Evolutionary conservation across 92 coral and sea anemone genomes (phyloP), one percentile per base, ranked within the genome.

Genomic region (Phenganax subtilis): DNA sequence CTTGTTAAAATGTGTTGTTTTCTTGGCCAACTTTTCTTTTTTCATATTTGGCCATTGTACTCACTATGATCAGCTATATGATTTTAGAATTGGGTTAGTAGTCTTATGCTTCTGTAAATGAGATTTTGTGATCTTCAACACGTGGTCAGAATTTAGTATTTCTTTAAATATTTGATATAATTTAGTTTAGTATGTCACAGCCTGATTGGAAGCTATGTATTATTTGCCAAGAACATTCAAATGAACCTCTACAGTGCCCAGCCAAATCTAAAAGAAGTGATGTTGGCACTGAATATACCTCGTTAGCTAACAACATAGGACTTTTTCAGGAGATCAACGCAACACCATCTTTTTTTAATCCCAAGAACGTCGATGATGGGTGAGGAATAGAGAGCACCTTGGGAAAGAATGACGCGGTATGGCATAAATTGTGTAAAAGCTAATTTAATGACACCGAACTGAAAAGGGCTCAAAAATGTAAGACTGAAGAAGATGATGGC

Each of bases 201-300:
- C n/a, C n/a, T 63, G 51, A 87, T 82, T 87, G 85, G 87, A 57
- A 80, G 51, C 73, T 63, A 20, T 87, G 90, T 58, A 82, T 80
- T 1, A 81, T 87, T 25, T 87, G 88, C 47, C 90, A 87, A 74
- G 54, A 79, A 62, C 11, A n/a, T 47, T 80, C 75, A 3, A 58
- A 72, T 59, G 90, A 84, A 62, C 77, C 76, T 51, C 80, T 87
- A 15, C 87, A 73, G 84, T 84, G 87, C 60, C 89, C 90, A 53
- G 87, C 86, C 11, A 84, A 80, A 55, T 79, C 85, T 16, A 84
- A 84, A 84, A 78, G 87, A 77, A 84, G 76, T 63, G 87, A 84
- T 84, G 27, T 63, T 4, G 85, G 85, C 10, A 69, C 87, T 53
- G 87, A 80, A 54, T 85, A 85, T n/a, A 85, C 52, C 52, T 82